phyloP scores from a whole-genome alignment of 2,113 vertebrate genomes.

The Caranx melampygus region DNA sequence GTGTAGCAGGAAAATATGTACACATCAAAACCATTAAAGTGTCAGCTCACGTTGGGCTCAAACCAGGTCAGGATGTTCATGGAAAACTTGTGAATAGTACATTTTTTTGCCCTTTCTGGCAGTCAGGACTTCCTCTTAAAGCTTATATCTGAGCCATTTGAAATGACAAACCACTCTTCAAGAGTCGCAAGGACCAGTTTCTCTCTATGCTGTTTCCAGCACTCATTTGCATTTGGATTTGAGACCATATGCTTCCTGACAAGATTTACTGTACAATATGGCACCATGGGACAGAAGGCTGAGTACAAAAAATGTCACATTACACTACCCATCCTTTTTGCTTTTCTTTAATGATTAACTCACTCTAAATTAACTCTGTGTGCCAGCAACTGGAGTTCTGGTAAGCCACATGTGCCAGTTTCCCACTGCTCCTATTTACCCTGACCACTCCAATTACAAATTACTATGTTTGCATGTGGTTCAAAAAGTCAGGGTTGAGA shows the following conservation, averaged over 20 bases:
- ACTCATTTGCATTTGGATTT: conserved; percentile 65
- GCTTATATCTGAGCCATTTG: conserved; percentile 44
- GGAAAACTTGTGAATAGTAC: conserved; percentile 51
- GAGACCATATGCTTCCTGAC: conserved; percentile 69
- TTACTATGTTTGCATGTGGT: conserved; percentile 24
- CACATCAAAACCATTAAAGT: conserved; percentile 79
- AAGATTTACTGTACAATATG: conserved; percentile 63
- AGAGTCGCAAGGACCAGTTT: conserved; percentile 51
- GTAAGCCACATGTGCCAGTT: conserved; percentile 8
- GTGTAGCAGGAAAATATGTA: conserved; percentile 56
- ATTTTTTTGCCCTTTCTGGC: conserved; percentile 65
- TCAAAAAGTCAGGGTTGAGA: conserved; percentile 3
- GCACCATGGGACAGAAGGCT: conserved; percentile 33
- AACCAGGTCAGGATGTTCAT: conserved; percentile 66
- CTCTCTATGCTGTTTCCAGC: conserved; percentile 37
- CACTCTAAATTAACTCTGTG: conserved; percentile 13
- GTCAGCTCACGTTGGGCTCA: conserved; percentile 60
- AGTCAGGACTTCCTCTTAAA: conserved; percentile 53
- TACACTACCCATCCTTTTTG: background rate
- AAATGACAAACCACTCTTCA: conserved; percentile 54
- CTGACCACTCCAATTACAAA: conserved; percentile 36
- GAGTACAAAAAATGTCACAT: conserved; percentile 49
- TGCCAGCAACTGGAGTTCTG: background rate
- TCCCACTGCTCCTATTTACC: conserved; percentile 15
- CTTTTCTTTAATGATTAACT: conserved; percentile 39